Evolutionary conservation across 2,113 vertebrate species (phyloP), one percentile per base, ranked within the genome.

Genomic region (Limnothrissa miodon): DNA sequence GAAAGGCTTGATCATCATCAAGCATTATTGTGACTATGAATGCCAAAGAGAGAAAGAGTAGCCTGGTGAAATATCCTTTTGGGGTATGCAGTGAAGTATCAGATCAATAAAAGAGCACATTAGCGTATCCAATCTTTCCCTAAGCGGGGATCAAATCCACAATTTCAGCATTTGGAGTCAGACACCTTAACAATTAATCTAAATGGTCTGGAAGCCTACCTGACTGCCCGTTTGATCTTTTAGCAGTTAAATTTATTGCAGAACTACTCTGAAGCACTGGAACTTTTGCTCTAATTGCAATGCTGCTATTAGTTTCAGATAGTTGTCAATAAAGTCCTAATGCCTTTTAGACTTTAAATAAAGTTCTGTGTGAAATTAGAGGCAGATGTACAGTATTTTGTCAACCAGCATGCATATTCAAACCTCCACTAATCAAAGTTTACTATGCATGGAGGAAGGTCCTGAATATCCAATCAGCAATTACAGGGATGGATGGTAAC

Each of bases 171-270:
- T 70, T 29, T 70, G 66, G 66, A 74, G 66, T 74, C 66, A 74
- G 66, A 74, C 66, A 74, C 66, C 66, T 74, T 29, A 74, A 74
- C 66, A 74, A 74, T 74, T 74, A 74, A 74, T 74, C 66, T 74
- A 36, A 74, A 74, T 74, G 66, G 29, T 39, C 66, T 74, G 66
- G 66, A 74, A 74, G 66, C 66, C 11, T 74, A 36, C 66, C 15
- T 36, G 66, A 74, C 66, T 74, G 66, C 66, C 66, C 17, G 29
- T 36, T 36, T 74, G 66, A 74, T 74, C 29, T 74, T 39, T 36
- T 36, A 74, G 29, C 10, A 36, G 66, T 74, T 9, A 36, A 36
- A 17, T 74, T 74, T 74, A 74, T 21, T 74, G 66, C 17, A 33
- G 66, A 74, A 15, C 66, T 33, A 4, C 66, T 36, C 66, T 74